Evolutionary conservation across 2,888 invertebrate genomes (phyloP).

Genomic region (Microplitis deprimator): DNA sequence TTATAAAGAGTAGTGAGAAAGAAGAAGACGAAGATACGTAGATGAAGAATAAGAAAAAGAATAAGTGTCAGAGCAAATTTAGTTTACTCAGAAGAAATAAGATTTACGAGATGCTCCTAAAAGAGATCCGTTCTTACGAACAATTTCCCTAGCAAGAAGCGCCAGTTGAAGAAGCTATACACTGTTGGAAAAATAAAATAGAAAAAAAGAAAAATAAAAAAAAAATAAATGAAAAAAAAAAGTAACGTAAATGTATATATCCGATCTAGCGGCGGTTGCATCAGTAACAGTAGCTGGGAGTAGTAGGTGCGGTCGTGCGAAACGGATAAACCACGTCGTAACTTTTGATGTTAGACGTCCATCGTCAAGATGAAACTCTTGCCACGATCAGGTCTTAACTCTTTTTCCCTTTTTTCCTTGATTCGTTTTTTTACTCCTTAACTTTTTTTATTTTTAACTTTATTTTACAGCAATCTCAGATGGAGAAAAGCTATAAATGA

Average conservation of each 20-base stretch:
- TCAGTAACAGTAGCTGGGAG: not conserved
- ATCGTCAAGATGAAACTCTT: constrained; percentile 20
- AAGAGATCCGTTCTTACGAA: constrained; percentile 14
- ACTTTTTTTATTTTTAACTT: not conserved
- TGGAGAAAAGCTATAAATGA: constrained; percentile 1
- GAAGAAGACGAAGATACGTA: not conserved
- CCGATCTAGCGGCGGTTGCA: not conserved
- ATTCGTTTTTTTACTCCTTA: not conserved
- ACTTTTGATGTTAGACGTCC: constrained; percentile 21
- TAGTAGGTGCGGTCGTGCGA: not conserved
- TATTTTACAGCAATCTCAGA: not conserved
- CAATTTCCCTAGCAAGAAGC: constrained; percentile 7
- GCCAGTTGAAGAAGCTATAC: constrained; percentile 16
- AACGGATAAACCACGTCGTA: constrained; percentile 27
- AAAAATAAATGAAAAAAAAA: not conserved
- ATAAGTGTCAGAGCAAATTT: not conserved
- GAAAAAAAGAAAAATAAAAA: not conserved
- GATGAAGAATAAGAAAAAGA: constrained; percentile 6
- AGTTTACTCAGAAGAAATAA: constrained; percentile 10
- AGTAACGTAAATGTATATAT: not conserved
- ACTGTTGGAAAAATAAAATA: not conserved
- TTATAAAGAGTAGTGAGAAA: constrained; percentile 5
- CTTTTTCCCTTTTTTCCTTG: not conserved
- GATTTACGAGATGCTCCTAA: constrained; percentile 27
- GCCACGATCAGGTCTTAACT: constrained; percentile 2